These are phyloP conservation scores for Astropecten irregularis DNA, from an alignment of 53 echinoderm and acorn worm genomes.

Conservation along the genomic window DNA sequence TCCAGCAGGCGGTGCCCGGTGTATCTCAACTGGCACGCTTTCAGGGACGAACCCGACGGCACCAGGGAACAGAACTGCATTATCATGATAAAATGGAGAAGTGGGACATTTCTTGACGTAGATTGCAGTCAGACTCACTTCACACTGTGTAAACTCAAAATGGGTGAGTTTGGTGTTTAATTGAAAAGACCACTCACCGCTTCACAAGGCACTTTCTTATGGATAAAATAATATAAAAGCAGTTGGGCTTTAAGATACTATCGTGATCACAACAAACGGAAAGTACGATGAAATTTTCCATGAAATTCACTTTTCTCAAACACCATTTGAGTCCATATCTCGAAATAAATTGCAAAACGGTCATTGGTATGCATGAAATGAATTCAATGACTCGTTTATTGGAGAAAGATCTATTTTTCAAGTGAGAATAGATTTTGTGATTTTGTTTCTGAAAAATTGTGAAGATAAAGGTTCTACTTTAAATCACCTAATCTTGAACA, in stretches of 20 bases:
- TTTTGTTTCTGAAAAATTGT: too few species aligned
- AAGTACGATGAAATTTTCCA: not conserved
- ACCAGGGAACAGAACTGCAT: slow-evolving; percentile 25
- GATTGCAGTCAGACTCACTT: not conserved
- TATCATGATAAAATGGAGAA: not conserved
- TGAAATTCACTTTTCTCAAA: too few species aligned
- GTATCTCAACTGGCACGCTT: slow-evolving; percentile 8
- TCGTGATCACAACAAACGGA: not conserved
- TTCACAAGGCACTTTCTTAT: not conserved
- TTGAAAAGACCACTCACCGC: too few species aligned
- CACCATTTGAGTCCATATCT: too few species aligned
- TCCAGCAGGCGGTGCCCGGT: slow-evolving; percentile 26
- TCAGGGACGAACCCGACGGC: slow-evolving; percentile 27
- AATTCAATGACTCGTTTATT: too few species aligned
- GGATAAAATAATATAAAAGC: not conserved
- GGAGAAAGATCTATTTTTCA: too few species aligned
- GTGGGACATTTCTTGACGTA: slow-evolving; percentile 9
- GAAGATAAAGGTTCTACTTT: too few species aligned
- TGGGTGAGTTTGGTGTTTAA: too few species aligned
- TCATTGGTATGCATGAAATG: too few species aligned
- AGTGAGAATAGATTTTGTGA: too few species aligned
- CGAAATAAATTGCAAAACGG: too few species aligned
- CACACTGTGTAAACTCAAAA: slow-evolving; percentile 39
- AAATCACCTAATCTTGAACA: too few species aligned
- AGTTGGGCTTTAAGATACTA: not conserved